Conservation (phyloP, 2,797 vertebrate species). For the Sebastes matsubarae region DNA sequence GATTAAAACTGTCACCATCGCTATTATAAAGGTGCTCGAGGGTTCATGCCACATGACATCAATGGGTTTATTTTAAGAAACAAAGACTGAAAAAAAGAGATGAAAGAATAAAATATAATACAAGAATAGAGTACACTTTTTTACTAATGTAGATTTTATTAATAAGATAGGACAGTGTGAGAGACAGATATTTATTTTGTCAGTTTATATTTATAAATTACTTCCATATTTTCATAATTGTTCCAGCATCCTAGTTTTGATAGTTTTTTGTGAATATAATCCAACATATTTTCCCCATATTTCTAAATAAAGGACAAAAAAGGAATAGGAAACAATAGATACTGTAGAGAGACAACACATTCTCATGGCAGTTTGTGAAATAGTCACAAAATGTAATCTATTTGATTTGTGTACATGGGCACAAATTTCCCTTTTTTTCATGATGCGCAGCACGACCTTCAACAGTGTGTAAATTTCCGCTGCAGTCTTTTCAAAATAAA, state of each 20-base stretch:
- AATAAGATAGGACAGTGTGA: not conserved
- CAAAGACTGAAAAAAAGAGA: not conserved
- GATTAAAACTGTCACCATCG: not conserved
- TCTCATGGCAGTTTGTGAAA: too few species aligned
- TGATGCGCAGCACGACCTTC: accelerated
- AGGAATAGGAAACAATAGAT: not conserved
- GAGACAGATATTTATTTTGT: not conserved
- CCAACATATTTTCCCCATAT: not conserved
- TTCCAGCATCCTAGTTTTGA: too few species aligned
- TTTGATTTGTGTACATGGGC: too few species aligned
- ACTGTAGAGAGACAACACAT: not conserved
- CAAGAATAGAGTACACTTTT: not conserved
- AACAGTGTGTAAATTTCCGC: too few species aligned
- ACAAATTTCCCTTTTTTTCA: too few species aligned
- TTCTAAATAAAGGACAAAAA: not conserved
- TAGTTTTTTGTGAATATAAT: not conserved
- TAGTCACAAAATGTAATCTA: too few species aligned
- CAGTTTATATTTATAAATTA: not conserved
- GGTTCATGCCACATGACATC: not conserved
- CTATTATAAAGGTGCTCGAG: not conserved
- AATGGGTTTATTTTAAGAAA: not conserved
- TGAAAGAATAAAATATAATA: not conserved
- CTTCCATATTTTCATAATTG: not conserved
- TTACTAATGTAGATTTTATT: not conserved
- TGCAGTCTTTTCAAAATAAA: too few species aligned